Conservation (phyloP, 1,140 invertebrate genomes). For the Homarus americanus region DNA sequence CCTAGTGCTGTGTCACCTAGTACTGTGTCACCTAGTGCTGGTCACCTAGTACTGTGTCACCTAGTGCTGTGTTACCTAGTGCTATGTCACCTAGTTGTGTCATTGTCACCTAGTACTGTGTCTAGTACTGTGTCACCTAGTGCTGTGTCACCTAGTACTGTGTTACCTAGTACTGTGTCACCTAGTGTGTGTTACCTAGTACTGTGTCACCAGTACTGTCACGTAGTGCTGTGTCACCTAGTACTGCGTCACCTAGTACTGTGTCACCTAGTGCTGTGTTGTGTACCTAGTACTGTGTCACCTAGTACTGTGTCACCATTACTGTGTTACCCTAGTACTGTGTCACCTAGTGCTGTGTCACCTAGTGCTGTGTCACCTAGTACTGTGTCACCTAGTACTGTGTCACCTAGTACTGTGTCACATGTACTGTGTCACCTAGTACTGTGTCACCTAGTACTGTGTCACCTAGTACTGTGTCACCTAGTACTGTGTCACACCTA, state of each 20-base stretch:
- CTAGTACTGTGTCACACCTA: background rate
- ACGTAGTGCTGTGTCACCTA: too few relatives aligned
- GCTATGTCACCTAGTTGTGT: background rate
- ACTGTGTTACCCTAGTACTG: too few relatives aligned
- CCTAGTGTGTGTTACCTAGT: too few relatives aligned
- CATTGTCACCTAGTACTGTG: background rate
- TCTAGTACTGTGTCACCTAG: background rate
- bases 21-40: too few relatives aligned
- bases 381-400: too few relatives aligned
- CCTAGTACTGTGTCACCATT: background rate
- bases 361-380: background rate
- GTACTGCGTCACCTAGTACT: too few relatives aligned
- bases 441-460: background rate
- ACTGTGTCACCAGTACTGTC: too few relatives aligned
- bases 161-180: too few relatives aligned
- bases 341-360: background rate
- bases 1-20: too few relatives aligned
- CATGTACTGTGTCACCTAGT: background rate
- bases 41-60: too few relatives aligned
- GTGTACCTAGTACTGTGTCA: background rate
- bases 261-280: background rate
- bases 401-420: conserved; percentile 2
- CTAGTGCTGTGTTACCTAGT: too few relatives aligned
- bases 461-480: background rate
- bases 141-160: too few relatives aligned